Conservation (phyloP, 2,888 invertebrate species). For the Chromoteleia sp. region DNA sequence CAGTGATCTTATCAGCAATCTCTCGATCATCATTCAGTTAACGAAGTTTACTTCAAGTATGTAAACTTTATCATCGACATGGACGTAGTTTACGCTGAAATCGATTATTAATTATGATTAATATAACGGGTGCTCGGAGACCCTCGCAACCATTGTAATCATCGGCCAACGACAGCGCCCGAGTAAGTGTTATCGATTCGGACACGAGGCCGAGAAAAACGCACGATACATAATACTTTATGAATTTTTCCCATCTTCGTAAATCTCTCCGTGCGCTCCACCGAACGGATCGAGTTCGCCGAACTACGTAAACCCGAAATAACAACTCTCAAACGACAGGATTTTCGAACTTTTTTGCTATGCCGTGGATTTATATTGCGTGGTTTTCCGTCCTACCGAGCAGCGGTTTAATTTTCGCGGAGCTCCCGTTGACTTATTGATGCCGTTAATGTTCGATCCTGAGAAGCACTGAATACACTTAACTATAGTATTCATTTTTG, state of each 20-base stretch:
- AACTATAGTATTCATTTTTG: constrained; percentile 50
- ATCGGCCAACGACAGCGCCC: background rate
- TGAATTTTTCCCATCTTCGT: constrained; percentile 41
- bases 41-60: constrained; percentile 13
- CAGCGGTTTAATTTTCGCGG: constrained; percentile 24
- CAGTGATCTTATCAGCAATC: too few species aligned
- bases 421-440: constrained; percentile 49
- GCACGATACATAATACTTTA: constrained; percentile 36
- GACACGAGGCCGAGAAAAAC: constrained; percentile 5
- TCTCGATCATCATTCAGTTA: too few species aligned
- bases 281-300: constrained; percentile 7
- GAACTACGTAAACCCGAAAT: constrained; percentile 37
- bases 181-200: constrained; percentile 34
- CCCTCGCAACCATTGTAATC: constrained; percentile 26
- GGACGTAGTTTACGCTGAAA: constrained; percentile 30
- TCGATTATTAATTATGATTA: constrained; percentile 53
- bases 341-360: constrained; percentile 43
- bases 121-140: constrained; percentile 34
- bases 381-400: background rate
- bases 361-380: constrained; percentile 34
- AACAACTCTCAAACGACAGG: constrained; percentile 56
- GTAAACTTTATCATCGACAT: constrained; percentile 14
- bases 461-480: constrained; percentile 39
- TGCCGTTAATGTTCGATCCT: constrained; percentile 37
- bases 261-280: constrained; percentile 14